Conservation (phyloP, 2,797 vertebrate species). For the Sylvilagus floridanus region DNA sequence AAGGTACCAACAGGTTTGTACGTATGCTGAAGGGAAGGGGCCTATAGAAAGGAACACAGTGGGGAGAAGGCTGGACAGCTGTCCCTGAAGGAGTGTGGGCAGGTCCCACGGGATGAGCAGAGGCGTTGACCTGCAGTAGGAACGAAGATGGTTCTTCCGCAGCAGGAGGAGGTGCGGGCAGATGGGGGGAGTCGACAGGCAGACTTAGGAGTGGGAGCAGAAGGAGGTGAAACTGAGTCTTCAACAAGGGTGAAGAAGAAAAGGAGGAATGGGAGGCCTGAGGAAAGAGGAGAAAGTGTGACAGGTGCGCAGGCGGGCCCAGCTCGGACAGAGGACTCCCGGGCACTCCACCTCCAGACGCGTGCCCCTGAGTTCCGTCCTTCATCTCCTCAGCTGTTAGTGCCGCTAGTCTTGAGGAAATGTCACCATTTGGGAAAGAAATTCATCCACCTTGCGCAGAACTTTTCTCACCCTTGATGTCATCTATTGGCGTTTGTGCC, state of each 20-base stretch:
- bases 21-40: not conserved
- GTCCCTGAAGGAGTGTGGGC: not conserved
- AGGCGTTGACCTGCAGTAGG: not conserved
- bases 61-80: not conserved
- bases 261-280: not conserved
- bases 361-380: not conserved
- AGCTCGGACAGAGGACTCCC: slow-evolving; percentile 39
- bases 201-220: not conserved
- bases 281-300: not conserved
- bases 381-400: not conserved
- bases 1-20: not conserved
- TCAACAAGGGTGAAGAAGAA: not conserved
- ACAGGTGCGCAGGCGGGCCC: not conserved
- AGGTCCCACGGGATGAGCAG: too few relatives aligned
- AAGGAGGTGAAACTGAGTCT: not conserved
- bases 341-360: not conserved
- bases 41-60: not conserved
- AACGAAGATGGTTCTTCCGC: not conserved
- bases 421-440: not conserved
- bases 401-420: not conserved
- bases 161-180: not conserved
- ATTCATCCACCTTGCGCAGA: not conserved
- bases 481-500: not conserved
- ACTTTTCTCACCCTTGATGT: not conserved
- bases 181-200: not conserved